Conservation (phyloP, 35 echinoderm and acorn worm genomes). For the Lytechinus variegatus region DNA sequence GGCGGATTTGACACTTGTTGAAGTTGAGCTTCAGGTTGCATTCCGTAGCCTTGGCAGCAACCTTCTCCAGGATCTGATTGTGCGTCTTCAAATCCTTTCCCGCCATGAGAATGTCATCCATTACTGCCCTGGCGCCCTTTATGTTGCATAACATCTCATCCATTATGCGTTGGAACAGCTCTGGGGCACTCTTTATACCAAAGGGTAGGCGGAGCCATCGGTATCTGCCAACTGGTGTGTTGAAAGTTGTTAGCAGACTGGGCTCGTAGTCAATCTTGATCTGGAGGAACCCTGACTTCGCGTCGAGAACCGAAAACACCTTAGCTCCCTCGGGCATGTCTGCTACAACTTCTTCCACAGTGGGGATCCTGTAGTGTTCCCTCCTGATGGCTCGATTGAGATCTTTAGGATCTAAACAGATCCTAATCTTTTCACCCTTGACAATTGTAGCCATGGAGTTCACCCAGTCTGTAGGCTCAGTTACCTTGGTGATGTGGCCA, state of each 20-base stretch:
- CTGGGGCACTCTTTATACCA: conserved; percentile 78
- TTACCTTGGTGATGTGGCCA: conserved; percentile 58
- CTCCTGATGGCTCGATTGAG: conserved; percentile 60
- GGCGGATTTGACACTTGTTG: conserved; percentile 71
- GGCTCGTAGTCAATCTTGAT: conserved; percentile 73
- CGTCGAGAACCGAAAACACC: conserved; percentile 74
- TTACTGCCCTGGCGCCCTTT: conserved; percentile 68
- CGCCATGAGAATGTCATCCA: conserved; percentile 78
- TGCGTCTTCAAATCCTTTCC: conserved; percentile 51
- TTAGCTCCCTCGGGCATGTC: conserved; percentile 59
- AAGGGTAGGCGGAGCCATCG: conserved; percentile 77
- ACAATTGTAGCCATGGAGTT: conserved; percentile 71
- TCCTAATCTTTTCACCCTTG: conserved; percentile 66
- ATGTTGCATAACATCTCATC: conserved; percentile 70
- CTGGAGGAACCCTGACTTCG: conserved; percentile 73
- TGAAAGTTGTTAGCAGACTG: conserved; percentile 75
- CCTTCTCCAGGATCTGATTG: conserved; percentile 64
- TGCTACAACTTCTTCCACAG: conserved; percentile 69
- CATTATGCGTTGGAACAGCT: conserved; percentile 84
- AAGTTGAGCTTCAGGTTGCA: conserved; percentile 86
- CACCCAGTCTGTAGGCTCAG: conserved; percentile 68
- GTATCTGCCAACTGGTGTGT: conserved; percentile 69
- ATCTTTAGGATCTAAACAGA: conserved; percentile 77
- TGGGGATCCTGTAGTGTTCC: no score
- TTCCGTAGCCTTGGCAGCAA: conserved; percentile 68